Percentiles rank a stretch among this genome's conserved stretches.
phyloP scores from a whole-genome alignment of 1,140 invertebrate genomes.

The Leptoteleia sp. region DNA sequence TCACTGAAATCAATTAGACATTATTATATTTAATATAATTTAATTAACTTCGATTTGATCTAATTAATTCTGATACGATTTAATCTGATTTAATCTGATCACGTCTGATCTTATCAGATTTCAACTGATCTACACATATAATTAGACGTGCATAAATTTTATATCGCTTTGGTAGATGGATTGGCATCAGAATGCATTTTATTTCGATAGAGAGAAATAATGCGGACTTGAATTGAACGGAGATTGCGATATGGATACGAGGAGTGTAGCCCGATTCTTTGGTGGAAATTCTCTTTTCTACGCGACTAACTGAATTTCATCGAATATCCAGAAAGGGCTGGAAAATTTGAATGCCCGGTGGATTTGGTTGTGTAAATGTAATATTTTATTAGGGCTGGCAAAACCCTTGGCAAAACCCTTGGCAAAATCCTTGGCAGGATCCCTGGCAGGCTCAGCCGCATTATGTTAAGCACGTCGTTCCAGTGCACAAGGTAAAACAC shows the following conservation, averaged over 20 bases:
- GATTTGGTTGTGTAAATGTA: constrained; percentile 58
- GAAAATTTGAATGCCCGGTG: constrained; percentile 14
- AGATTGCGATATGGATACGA: too few species aligned
- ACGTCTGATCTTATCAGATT: too few species aligned
- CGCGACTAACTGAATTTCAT: constrained; percentile 49
- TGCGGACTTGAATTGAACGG: not conserved
- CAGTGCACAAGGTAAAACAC: constrained; percentile 61
- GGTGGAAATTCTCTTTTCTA: constrained; percentile 21
- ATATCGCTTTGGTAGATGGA: too few species aligned
- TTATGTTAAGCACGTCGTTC: constrained; percentile 61
- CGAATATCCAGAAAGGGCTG: constrained; percentile 9
- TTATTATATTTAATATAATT: too few species aligned
- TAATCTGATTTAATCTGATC: too few species aligned
- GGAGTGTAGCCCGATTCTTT: constrained; percentile 48
- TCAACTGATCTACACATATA: too few species aligned
- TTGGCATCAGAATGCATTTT: too few species aligned
- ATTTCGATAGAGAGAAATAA: too few species aligned
- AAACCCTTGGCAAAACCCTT: constrained; percentile 68
- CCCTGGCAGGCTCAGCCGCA: constrained; percentile 67
- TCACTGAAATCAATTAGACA: too few species aligned
- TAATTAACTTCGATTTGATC: too few species aligned
- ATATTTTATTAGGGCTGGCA: constrained; percentile 67
- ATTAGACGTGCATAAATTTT: too few species aligned
- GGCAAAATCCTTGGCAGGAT: constrained; percentile 69
- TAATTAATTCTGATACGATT: too few species aligned